phyloP scores from a whole-genome alignment of 2,113 vertebrate species.

The Mesocricetus auratus region DNA sequence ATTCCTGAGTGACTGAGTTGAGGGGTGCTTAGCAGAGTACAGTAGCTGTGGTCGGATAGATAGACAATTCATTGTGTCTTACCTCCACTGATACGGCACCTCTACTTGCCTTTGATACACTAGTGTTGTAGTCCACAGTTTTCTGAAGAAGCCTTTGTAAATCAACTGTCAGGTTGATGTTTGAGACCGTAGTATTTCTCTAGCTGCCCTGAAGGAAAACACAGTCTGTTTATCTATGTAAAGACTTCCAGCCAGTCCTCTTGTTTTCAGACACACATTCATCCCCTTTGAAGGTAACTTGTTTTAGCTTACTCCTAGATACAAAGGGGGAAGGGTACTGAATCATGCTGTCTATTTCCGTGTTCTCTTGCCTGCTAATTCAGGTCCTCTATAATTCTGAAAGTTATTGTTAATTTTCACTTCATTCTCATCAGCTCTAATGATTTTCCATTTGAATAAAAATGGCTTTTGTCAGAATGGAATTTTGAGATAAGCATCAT shows the following conservation, averaged over 20 bases:
- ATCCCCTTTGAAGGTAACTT: neutral
- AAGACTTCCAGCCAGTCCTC: neutral
- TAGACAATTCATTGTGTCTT: neutral
- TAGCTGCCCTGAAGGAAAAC: neutral
- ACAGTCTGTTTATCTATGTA: neutral
- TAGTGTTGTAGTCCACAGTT: neutral
- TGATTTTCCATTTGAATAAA: neutral
- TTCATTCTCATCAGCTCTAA: neutral
- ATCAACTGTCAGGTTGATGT: neutral
- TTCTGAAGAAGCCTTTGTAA: neutral
- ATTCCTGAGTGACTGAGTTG: neutral
- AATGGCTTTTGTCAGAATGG: conserved; percentile 4
- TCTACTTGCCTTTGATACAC: neutral
- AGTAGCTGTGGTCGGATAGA: neutral
- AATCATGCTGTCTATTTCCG: neutral
- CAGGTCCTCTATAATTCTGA: neutral
- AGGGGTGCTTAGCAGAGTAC: neutral
- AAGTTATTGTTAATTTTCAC: conserved; percentile 11
- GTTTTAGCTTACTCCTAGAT: neutral
- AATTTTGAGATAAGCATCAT: neutral
- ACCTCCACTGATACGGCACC: neutral
- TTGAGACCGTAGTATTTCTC: neutral
- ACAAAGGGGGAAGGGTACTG: neutral
- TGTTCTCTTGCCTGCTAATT: conserved; percentile 32
- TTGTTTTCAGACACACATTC: neutral